Evolutionary conservation across 1,140 invertebrate species (phyloP).

Genomic region (Pseudomyrmex sp.): DNA sequence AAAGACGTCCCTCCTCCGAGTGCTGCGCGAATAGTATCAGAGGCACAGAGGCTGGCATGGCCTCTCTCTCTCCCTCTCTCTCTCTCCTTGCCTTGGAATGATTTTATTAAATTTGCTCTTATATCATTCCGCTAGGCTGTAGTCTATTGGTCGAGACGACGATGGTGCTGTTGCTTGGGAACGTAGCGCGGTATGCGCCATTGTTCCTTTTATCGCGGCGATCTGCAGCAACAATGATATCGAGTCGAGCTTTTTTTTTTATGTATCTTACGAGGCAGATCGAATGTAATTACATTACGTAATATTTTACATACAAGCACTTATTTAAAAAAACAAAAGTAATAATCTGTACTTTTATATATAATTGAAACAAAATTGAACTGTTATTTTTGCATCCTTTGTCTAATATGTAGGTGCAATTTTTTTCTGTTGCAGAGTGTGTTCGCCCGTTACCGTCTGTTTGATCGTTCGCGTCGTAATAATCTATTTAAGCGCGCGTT

Average conservation of each 20-base stretch:
- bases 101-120: slow-evolving; percentile 76
- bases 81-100: slow-evolving; percentile 17
- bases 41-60: slow-evolving; percentile 28
- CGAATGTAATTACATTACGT: background rate
- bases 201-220: slow-evolving; percentile 47
- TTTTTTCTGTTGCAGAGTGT: slow-evolving; percentile 32
- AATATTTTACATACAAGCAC: background rate
- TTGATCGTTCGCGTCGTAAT: background rate
- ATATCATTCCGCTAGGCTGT: slow-evolving; percentile 57
- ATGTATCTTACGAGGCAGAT: background rate
- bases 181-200: background rate
- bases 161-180: slow-evolving; percentile 18
- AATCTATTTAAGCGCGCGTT: background rate
- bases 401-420: too few species aligned
- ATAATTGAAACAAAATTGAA: too few species aligned
- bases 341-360: too few species aligned
- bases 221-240: slow-evolving; percentile 29
- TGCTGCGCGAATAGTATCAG: slow-evolving; percentile 45
- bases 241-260: background rate
- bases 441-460: slow-evolving; percentile 5
- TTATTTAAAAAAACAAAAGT: background rate
- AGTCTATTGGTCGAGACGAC: slow-evolving; percentile 35
- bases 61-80: slow-evolving; percentile 6
- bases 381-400: too few species aligned
- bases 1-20: slow-evolving; percentile 45